Percentiles rank a stretch among this genome's conserved stretches.
phyloP scores from a whole-genome alignment of 2,888 invertebrate genomes.

The Epirrita christyi region DNA sequence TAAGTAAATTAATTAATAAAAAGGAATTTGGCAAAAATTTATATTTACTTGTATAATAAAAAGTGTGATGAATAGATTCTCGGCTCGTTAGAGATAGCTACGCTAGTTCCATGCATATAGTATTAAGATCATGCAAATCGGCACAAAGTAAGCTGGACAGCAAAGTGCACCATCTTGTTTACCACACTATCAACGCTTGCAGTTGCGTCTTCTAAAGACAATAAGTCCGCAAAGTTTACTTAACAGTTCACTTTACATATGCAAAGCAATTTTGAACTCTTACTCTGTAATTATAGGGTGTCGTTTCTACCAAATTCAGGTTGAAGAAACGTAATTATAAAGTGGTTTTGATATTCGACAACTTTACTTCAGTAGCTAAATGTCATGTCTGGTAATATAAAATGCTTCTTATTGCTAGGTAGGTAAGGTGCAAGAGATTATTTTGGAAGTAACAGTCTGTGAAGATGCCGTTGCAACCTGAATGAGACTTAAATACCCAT shows the following conservation, averaged over 20 bases:
- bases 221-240: conserved; percentile 38
- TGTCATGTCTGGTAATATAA: conserved; percentile 17
- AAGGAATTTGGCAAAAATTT: too few relatives aligned
- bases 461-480: conserved; percentile 45
- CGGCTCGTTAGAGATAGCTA: too few relatives aligned
- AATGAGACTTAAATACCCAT: conserved; percentile 68
- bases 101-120: conserved; percentile 24
- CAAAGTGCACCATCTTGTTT: conserved; percentile 47
- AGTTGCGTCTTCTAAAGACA: conserved; percentile 49
- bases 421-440: conserved; percentile 9
- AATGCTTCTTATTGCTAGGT: conserved; percentile 24
- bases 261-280: conserved; percentile 21
- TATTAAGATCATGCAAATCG: conserved; percentile 46
- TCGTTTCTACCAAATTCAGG: conserved; percentile 1
- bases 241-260: neutral
- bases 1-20: too few relatives aligned
- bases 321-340: conserved; percentile 10
- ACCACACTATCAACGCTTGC: conserved; percentile 49
- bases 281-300: conserved; percentile 21
- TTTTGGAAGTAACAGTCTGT: conserved; percentile 38
- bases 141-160: conserved; percentile 43
- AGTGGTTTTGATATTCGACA: conserved; percentile 28
- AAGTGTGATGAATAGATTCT: too few relatives aligned
- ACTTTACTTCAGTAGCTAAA: conserved; percentile 20
- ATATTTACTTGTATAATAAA: too few relatives aligned